Evolutionary conservation across 2,113 vertebrate genomes (phyloP), one percentile per base, ranked within the genome.

Genomic region (Chionomys nivalis): DNA sequence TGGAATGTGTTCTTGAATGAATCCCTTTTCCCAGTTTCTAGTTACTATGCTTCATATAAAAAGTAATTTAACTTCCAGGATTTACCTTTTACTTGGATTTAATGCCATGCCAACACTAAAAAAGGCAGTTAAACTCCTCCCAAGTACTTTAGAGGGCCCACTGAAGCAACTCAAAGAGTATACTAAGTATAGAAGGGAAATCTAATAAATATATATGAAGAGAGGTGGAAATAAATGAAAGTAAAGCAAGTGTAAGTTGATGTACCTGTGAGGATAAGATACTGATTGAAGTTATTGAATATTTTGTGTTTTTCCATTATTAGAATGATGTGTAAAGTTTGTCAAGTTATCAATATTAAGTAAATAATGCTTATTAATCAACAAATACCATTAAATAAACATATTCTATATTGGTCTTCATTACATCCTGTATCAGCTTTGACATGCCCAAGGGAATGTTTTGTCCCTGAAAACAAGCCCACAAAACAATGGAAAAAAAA

Each of bases 211-310:
- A 93, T 86, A 95, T 78, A 91, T 73, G 75, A 90, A 76, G 47
- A 87, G 94, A 44, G 19, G 73, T 95, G 1, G 42, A 94, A 96
- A 96, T 96, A 91, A 97, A 94, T 96, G 95, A 97, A 93, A 76
- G 24, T 73, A 94, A 94, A 93, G 77, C 73, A 93, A 83, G 89
- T 96, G 7, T 66, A 95, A 68, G 36, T 91, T 97, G 70, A 72
- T 44, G 1, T 44, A 49, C 65, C 87, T 89, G 9, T 96, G 44
- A 87, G 39, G 61, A 65, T 93, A 21, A 91, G 4, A 52, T 93
- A 47, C 86, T 97, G 73, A 96, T 72, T 91, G 89, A 44, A 90
- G 39, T 1, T 42, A 65, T 1, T 65, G 66, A 68, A 52, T 66
- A 44, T 66, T 73, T 61, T 95, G 75, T 94, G 3, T 70, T 1